A percentile compares a stretch with the other conserved stretches of the same genome.
Evolutionary conservation across 2,113 vertebrate genomes (phyloP).

Genomic region (Lophotis ruficrista): DNA sequence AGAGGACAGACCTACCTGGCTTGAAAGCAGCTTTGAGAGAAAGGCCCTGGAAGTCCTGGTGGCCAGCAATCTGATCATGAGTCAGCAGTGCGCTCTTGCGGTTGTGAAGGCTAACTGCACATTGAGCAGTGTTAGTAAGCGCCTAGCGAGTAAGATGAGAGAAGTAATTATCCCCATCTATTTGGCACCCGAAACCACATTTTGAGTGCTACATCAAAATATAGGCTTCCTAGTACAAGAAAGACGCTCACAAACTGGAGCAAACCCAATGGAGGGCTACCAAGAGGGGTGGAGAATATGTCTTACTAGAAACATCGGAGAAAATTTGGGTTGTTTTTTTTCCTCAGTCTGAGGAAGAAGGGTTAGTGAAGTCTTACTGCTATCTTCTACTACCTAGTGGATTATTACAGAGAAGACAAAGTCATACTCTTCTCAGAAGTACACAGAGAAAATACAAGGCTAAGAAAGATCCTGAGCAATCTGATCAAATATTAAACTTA

Average conservation of each 20-base stretch:
- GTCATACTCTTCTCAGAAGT: background rate
- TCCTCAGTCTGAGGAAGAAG: background rate
- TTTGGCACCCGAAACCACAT: background rate
- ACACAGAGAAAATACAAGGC: background rate
- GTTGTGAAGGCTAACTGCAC: background rate
- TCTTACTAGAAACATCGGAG: background rate
- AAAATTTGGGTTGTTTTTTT: background rate
- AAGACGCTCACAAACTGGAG: background rate
- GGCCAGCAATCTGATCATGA: background rate
- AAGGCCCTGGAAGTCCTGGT: background rate
- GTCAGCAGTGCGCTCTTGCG: background rate
- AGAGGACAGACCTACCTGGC: background rate
- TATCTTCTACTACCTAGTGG: background rate
- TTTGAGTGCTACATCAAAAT: background rate
- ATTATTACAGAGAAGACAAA: background rate
- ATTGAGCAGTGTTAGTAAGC: background rate
- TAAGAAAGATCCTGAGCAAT: background rate
- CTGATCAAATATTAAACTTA: background rate
- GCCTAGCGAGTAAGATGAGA: rapidly evolving
- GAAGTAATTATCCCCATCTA: background rate
- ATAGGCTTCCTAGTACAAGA: background rate
- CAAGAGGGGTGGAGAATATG: background rate
- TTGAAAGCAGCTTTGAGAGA: background rate
- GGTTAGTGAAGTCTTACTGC: background rate
- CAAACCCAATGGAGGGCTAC: background rate